Base-by-base conservation (phyloP, 2,888 invertebrate genomes). In the Caenorhabditis sinica region DNA sequence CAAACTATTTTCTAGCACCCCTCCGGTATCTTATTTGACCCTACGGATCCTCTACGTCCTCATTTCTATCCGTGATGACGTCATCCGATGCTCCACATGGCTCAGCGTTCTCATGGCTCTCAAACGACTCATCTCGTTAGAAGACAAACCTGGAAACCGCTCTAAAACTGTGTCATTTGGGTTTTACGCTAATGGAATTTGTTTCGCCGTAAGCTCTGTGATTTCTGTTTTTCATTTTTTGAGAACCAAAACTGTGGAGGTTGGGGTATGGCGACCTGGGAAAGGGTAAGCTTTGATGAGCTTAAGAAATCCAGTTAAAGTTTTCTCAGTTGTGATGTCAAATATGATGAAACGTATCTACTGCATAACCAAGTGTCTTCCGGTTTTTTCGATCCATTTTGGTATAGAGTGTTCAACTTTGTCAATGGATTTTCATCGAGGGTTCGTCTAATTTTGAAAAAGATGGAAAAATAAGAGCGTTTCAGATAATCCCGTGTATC, bases 11-110 rank as follows among this genome's bases (percentile, higher is more conserved):
- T 63, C 13, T 17, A 53, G 63, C 23, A 63, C 63, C 1, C 40
- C 63, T 43, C 63, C 63, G n/a, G 6, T n/a, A 6, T 8, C 63
- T 17, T 23, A 30, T 23, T 11, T n/a, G 8, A 20, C 36, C n/a
- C 17, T 40, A 4, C 15, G n/a, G 1, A 1, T 2, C 33, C 8
- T 36, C 20, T 23, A 20, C 15, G 20, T 63, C 2, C 8, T 40
- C 13, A 2, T 40, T 0, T 3, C 36, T 8, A 3, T 63, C 40
- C 63, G 63, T 5, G 63, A 63, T n/a, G 11, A 20, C 40, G 36
- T 40, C 23, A 63, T 63, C 17, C 15, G 63, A 43, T 63, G 63
- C 33, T 63, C 63, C 63, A 63, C 63, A 23, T 63, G 63, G 63
- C 63, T 63, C 40, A 40, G 40, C n/a, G 33, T 63, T 13, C 4